Evolutionary conservation across 2,888 invertebrate genomes (phyloP), one percentile per base, ranked within the genome.

Genomic region (Troides oblongomaculatus): DNA sequence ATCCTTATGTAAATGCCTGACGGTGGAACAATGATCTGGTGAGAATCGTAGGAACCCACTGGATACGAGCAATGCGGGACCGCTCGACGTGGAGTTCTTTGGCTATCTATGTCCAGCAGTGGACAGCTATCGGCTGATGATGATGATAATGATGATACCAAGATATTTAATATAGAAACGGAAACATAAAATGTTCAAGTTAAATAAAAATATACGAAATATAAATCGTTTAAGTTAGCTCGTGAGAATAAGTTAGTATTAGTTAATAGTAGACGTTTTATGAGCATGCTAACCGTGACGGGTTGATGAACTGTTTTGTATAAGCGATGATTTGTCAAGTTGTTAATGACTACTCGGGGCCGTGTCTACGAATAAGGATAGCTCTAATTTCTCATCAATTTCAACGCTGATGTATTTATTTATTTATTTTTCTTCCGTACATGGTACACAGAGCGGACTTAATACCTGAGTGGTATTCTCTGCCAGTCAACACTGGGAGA

Each of bases 271-370:
- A 1, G 56, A 25, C 23, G 23, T 30, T 68, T 67, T 58, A 62
- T 62, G 61, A 61, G n/a, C 53, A 62, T 62, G 62, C 46, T 57
- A 67, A 67, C 25, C 53, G n/a, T 58, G 68, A 68, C 63, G 36
- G 68, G 68, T 68, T 58, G 57, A 68, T 62, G 68, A 63, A 68
- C 68, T 59, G 68, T 63, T 46, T 58, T 58, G 68, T 68, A 57
- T 57, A 59, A 25, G 57, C 53, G 46, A 21, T 36, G 62, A 68
- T 68, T 59, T 68, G 62, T 68, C 68, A 63, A 63, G 46, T 53
- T 53, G n/a, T 53, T n/a, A n/a, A 53, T n/a, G 53, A 53, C n/a
- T 53, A n/a, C n/a, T 53, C n/a, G 53, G 18, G 53, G 53, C 53
- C n/a, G 53, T 18, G 53, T 53, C n/a, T 46, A 46, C 46, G 14